Percentiles rank a stretch among this genome's conserved stretches.
phyloP scores from a whole-genome alignment of 2,113 vertebrate species.

The Tupaia chinensis region DNA sequence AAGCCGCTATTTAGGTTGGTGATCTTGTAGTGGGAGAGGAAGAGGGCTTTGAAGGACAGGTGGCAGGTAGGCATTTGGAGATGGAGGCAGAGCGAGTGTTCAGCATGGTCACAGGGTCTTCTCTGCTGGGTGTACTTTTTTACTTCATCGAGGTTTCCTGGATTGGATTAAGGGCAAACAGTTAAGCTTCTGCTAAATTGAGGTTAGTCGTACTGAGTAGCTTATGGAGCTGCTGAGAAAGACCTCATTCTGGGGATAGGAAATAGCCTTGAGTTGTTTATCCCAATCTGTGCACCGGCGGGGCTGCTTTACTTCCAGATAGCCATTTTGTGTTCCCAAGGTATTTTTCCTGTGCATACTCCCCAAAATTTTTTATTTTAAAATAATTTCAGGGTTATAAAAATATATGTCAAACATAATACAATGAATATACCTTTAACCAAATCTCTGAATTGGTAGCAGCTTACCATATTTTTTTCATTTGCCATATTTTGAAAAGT shows the following conservation, averaged over 20 bases:
- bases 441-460: not conserved
- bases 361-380: slow-evolving; percentile 21
- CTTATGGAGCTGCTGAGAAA: slow-evolving; percentile 26
- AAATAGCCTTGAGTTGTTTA: not conserved
- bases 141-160: slow-evolving; percentile 16
- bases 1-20: not conserved
- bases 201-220: slow-evolving; percentile 12
- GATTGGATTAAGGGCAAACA: slow-evolving; percentile 21
- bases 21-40: not conserved
- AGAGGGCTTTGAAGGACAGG: slow-evolving; percentile 11
- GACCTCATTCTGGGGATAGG: not conserved
- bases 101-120: not conserved
- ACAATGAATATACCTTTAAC: not conserved
- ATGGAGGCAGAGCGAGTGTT: not conserved
- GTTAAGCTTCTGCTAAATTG: not conserved
- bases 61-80: not conserved
- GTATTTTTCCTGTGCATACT: not conserved
- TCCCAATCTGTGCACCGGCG: not conserved
- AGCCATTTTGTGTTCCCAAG: not conserved
- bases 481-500: not conserved
- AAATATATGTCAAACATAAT: not conserved
- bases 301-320: slow-evolving; percentile 17
- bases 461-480: slow-evolving; percentile 1
- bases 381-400: not conserved
- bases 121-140: slow-evolving; percentile 15